Evolutionary conservation across 92 coral and sea anemone genomes (phyloP), one percentile per base, ranked within the genome.

Genomic region (Phenganax stokvisi): DNA sequence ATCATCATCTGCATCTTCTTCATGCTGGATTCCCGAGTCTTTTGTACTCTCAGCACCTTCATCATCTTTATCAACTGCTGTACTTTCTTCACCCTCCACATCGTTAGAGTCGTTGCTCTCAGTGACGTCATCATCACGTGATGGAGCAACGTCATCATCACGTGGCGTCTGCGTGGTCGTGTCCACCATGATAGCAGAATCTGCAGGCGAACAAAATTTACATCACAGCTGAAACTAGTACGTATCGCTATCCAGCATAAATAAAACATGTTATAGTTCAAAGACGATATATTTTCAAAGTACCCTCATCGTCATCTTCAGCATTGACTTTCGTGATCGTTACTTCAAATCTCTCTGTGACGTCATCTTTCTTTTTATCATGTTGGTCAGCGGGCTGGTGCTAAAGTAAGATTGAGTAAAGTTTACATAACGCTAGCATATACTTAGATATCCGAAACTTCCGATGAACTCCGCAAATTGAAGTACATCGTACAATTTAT

Each of bases 151-250:
- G 6, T 88, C 81, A 0, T 90, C 92, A 13, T 85, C 89, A 57
- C 93, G 90, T n/a, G 97, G 89, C 31, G 97, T 91, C 83, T 93
- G 96, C 13, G 96, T 93, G 28, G 91, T 83, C 64, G 53, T 82
- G 84, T 93, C 97, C n/a, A 87, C 86, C 87, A 80, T 90, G 17
- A 85, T 88, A n/a, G 77, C 85, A 10, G 89, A 72, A 70, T 86
- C 86, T 84, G 64, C 31, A 29, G 0, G 31, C 4, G 73, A 0
- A 68, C 5, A 29, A 37, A 61, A 17, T 13, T 61, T 61, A 17
- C 13, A 7, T 6, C n/a, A 61, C 17, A 28, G 25, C 67, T 61
- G 25, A 61, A 15, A 61, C n/a, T 37, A 37, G 47, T 5, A 5
- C 47, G 2, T 5, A 37, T 37, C 47, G 3, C 5, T 37, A 37